A percentile compares a stretch with the other conserved stretches of the same genome.
Conservation (phyloP, 2,113 vertebrate species). For the Osmerus mordax region DNA sequence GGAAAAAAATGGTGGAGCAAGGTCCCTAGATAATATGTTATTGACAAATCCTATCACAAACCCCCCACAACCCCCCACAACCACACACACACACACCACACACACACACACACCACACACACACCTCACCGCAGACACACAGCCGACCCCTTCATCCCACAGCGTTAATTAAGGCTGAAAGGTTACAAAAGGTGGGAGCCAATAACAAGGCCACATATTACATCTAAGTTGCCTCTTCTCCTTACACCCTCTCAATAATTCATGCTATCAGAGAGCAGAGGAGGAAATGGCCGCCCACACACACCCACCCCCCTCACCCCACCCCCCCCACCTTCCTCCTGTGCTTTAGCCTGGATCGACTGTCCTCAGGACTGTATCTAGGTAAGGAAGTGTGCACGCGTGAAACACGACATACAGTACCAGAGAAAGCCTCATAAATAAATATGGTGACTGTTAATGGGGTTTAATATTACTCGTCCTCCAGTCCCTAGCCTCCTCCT, state of each 20-base stretch:
- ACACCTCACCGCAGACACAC: constrained; percentile 34
- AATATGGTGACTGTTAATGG: constrained; percentile 80
- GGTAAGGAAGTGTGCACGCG: constrained; percentile 64
- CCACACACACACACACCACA: not conserved
- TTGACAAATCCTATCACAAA: not conserved
- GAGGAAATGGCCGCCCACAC: constrained; percentile 62
- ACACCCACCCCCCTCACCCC: constrained; percentile 49
- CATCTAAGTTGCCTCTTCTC: constrained; percentile 69
- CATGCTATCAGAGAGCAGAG: constrained; percentile 62
- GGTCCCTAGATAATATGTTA: not conserved
- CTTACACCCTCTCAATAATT: constrained; percentile 75
- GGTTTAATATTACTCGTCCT: constrained; percentile 77
- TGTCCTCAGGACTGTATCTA: constrained; percentile 61
- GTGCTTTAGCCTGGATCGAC: constrained; percentile 62
- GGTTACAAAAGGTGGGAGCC: constrained; percentile 77
- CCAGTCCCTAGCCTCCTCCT: constrained; percentile 62
- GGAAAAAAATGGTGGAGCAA: too few species aligned
- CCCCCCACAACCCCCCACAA: constrained; percentile 1
- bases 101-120: constrained; percentile 13
- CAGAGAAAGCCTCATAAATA: constrained; percentile 72
- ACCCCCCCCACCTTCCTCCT: constrained; percentile 16
- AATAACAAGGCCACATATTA: constrained; percentile 74
- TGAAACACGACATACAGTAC: constrained; percentile 59
- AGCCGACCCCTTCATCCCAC: constrained; percentile 35
- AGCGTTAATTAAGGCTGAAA: constrained; percentile 78